phyloP scores from a whole-genome alignment of 2,797 vertebrate genomes.

The Gypaetus barbatus region DNA sequence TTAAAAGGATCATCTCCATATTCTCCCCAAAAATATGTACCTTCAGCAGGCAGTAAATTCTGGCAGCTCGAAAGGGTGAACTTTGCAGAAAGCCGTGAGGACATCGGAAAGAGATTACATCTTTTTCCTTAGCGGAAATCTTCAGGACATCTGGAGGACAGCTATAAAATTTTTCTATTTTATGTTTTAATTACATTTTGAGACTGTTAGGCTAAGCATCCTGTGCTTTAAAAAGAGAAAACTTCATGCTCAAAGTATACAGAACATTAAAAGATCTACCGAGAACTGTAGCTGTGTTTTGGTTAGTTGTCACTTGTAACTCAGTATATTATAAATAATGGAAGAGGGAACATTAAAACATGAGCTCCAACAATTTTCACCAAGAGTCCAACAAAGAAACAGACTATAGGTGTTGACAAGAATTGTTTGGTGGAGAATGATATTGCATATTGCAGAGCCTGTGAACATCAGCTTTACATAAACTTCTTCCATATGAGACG shows the following conservation, averaged over 20 bases:
- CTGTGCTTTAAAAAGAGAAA: constrained; percentile 31
- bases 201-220: constrained; percentile 18
- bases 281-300: constrained; percentile 18
- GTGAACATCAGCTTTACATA: constrained; percentile 55
- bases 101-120: not conserved
- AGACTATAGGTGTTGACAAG: constrained; percentile 45
- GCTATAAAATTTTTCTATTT: constrained; percentile 55
- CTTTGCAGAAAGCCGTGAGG: not conserved
- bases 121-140: constrained; percentile 42
- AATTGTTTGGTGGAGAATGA: constrained; percentile 46
- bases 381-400: constrained; percentile 42
- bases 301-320: constrained; percentile 37
- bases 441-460: constrained; percentile 29
- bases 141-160: constrained; percentile 68
- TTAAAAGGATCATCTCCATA: not conserved
- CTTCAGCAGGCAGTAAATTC: not conserved
- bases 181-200: constrained; percentile 43
- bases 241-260: constrained; percentile 19
- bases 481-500: constrained; percentile 42
- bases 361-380: constrained; percentile 42
- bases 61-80: not conserved
- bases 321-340: constrained; percentile 48
- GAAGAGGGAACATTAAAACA: constrained; percentile 31
- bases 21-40: not conserved
- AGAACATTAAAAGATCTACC: constrained; percentile 11